Conservation (phyloP, 2,113 vertebrate genomes). For the Dipodomys merriami region DNA sequence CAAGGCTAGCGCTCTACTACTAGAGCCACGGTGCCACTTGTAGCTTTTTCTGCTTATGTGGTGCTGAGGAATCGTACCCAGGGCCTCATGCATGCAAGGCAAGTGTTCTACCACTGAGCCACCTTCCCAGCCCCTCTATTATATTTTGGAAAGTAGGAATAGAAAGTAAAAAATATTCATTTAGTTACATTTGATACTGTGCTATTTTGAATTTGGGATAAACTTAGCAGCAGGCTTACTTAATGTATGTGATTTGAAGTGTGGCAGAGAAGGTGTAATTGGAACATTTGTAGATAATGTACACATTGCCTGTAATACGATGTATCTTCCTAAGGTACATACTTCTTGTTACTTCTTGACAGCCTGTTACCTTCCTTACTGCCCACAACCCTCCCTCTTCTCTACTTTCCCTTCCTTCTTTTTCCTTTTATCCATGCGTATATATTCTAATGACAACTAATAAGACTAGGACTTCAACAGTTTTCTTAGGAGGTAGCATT, state of each 20-base stretch:
- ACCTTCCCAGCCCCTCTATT: no score
- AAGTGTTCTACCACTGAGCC: no score
- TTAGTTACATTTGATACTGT: neutral
- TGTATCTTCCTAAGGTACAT: neutral
- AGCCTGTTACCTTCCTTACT: neutral
- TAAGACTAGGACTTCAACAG: neutral
- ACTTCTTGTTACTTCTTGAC: neutral
- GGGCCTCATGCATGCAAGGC: no score
- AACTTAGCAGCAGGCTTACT: neutral
- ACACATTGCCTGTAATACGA: neutral
- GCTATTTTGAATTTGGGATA: neutral
- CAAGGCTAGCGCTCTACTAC: no score
- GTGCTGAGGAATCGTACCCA: no score
- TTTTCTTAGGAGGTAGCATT: slow-evolving; percentile 16
- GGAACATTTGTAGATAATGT: neutral
- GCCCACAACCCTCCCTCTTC: neutral
- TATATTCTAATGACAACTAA: neutral
- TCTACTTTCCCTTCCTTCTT: neutral
- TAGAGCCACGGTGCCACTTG: no score
- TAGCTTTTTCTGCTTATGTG: no score
- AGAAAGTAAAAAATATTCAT: neutral
- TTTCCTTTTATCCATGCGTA: neutral
- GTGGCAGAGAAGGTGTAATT: neutral
- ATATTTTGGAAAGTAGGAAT: neutral
- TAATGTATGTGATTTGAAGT: neutral